Evolutionary conservation across 2,113 vertebrate species (phyloP), one percentile per base, ranked within the genome.

Genomic region (Astur gentilis): DNA sequence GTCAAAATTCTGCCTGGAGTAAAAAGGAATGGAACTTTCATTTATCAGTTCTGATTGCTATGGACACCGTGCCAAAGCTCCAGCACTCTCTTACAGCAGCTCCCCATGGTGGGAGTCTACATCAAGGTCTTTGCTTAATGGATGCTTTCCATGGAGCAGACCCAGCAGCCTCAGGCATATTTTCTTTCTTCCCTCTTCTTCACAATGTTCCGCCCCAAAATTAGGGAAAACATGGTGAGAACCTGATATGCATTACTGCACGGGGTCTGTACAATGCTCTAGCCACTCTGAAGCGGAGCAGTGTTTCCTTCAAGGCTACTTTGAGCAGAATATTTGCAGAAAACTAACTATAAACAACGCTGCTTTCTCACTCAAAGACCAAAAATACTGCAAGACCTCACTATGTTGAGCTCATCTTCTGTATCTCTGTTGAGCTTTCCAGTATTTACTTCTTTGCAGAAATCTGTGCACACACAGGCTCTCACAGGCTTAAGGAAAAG

Each of bases 31-130:
- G 22, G 65, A 82, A 55, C 38, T 66, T 73, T n/a, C 52, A 92
- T 94, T 94, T 78, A n/a, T 94, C 90, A 90, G 17, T 36, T 70
- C 32, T 81, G 72, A 84, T 87, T 78, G 80, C n/a, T 86, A 7
- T 11, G 67, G 71, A 66, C 86, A 75, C 42, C 23, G 50, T 58
- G 52, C 72, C 67, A 44, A 1, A 9, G 54, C 52, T 84, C 26
- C 82, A 44, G 22, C 40, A 38, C 65, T 45, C 65, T 40, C 32
- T 29, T 78, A 71, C 72, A 86, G 71, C 67, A 47, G 67, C 3
- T 90, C 73, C 26, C 80, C 5, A 1, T 31, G 36, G 65, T 65
- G 50, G 55, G 81, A 78, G 50, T n/a, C 55, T 73, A 64, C 77
- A 71, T 27, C 69, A 83, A 92, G 81, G 57, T 42, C 87, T 86